Percentiles rank a stretch among this genome's conserved stretches.
Evolutionary conservation across 2,888 invertebrate genomes (phyloP).

Genomic region (Branchipolynoe longqiensis): DNA sequence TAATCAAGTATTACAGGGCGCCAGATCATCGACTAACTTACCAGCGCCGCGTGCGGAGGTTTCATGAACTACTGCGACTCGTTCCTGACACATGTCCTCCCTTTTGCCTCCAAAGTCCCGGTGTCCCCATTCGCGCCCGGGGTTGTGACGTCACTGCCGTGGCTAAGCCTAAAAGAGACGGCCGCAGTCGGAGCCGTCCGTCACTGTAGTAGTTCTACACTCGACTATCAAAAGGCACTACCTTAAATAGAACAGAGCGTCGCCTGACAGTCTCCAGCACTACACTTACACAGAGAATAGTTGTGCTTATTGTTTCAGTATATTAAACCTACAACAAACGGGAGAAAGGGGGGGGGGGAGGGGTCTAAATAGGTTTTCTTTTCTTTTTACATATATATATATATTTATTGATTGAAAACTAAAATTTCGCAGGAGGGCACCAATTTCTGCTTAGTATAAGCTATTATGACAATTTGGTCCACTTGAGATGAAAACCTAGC

Average conservation of each 20-base stretch:
- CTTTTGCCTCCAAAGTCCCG: too few species aligned
- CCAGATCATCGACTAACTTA: not conserved
- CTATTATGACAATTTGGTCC: conserved; percentile 27
- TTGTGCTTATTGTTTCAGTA: not conserved
- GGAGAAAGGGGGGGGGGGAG: too few species aligned
- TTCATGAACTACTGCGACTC: too few species aligned
- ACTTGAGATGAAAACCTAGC: conserved; percentile 33
- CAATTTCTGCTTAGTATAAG: not conserved
- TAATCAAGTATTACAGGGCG: not conserved
- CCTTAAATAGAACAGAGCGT: not conserved
- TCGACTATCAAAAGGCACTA: conserved; percentile 44
- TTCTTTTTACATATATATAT: too few species aligned
- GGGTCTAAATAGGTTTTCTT: too few species aligned
- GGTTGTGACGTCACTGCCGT: too few species aligned
- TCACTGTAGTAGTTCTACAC: conserved; percentile 3
- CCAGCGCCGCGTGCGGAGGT: not conserved
- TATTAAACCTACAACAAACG: not conserved
- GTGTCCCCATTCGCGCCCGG: too few species aligned
- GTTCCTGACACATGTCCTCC: too few species aligned
- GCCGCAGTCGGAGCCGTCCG: too few species aligned
- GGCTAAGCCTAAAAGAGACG: too few species aligned
- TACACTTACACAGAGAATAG: not conserved
- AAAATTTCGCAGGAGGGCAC: not conserved
- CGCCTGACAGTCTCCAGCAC: not conserved
- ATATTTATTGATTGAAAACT: not conserved